Evolutionary conservation across 2,888 invertebrate genomes (phyloP), one percentile per base, ranked within the genome.

Genomic region (Leuctra nigra): DNA sequence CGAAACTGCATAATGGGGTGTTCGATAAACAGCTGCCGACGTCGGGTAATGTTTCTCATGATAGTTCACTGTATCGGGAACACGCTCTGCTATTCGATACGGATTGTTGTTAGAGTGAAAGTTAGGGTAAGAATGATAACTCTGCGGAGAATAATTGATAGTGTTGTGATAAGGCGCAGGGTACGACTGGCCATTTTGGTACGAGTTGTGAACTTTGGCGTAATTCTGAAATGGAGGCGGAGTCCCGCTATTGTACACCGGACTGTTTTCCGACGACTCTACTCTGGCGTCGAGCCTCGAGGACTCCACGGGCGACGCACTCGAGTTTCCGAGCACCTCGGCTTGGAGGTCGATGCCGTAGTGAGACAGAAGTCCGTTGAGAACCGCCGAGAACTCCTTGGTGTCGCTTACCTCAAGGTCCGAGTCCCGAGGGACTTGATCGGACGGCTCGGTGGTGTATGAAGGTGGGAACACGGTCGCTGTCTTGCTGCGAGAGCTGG

Each of bases 301-400:
- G n/a, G n/a, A n/a, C n/a, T n/a, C n/a, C n/a, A n/a, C n/a, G n/a
- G n/a, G 41, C 23, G 24, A 14, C 9, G 50, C 24, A 18, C 23
- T 6, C 35, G 24, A 18, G 33, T 16, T 16, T 14, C 6, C 48
- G 25, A 6, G 13, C 9, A 14, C 22, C 11, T 16, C 20, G 9
- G 52, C 9, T 4, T 56, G 50, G n/a, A 61, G 61, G 22, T 61
- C 61, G 55, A 65, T 62, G 23, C 65, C 67, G 57, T 66, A 68
- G 52, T 66, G 65, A 9, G 66, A 63, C 14, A 67, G 60, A 16
- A 68, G 59, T 47, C 65, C 64, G 20, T 64, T 64, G 36, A 68
- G 61, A n/a, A 67, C 66, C 22, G 66, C 66, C 46, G 66, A 65
- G 54, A 68, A 63, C 58, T 68, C 67, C 22, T 63, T 61, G 47